A percentile compares a stretch with the other conserved stretches of the same genome.
These are phyloP conservation scores for Nasonia longicornis DNA, from an alignment of 1,140 invertebrate genomes.

Conservation along the genomic window DNA sequence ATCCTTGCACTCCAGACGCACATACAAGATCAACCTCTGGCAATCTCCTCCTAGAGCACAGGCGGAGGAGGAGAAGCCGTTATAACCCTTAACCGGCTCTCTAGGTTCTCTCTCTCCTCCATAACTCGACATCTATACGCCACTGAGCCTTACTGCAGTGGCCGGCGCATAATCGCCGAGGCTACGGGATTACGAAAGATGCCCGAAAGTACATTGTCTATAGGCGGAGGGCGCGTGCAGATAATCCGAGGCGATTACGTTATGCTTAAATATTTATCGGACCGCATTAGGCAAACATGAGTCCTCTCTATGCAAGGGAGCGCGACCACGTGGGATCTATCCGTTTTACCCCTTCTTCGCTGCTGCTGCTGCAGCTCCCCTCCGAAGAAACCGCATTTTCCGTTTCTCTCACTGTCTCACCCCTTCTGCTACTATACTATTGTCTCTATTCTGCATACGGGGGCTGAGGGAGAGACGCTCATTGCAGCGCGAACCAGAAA, in stretches of 20 bases:
- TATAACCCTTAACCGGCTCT: conserved; percentile 11
- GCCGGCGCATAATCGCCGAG: conserved; percentile 52
- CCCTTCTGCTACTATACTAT: conserved; percentile 10
- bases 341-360: conserved; percentile 51
- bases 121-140: conserved; percentile 40
- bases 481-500: conserved; percentile 57
- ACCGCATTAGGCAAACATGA: conserved; percentile 68
- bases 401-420: conserved; percentile 38
- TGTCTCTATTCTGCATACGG: background rate
- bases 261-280: conserved; percentile 68
- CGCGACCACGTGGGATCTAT: conserved; percentile 61
- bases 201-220: conserved; percentile 53
- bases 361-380: conserved; percentile 41
- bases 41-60: background rate
- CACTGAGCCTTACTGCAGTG: background rate
- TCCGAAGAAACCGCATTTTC: conserved; percentile 32
- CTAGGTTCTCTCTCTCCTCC: background rate
- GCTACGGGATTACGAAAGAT: conserved; percentile 64
- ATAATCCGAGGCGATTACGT: conserved; percentile 66
- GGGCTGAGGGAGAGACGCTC: conserved; percentile 35
- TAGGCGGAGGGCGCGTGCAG: conserved; percentile 48
- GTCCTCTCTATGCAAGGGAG: conserved; percentile 67
- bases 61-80: conserved; percentile 2
- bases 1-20: background rate
- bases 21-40: background rate